Evolutionary conservation across 2,888 invertebrate genomes (phyloP), one percentile per base, ranked within the genome.

Genomic region (Sclerodermus sp.): DNA sequence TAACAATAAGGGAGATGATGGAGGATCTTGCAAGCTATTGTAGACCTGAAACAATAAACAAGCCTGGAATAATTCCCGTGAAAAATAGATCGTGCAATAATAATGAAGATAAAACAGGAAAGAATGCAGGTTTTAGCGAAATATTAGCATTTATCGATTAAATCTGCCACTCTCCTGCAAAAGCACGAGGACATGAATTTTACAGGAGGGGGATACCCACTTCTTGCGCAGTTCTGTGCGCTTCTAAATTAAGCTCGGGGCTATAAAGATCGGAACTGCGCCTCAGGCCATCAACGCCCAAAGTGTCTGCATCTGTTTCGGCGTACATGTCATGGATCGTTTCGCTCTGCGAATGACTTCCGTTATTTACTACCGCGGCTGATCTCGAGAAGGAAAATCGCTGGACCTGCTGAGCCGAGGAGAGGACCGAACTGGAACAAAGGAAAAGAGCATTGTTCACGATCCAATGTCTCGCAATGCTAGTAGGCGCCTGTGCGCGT

Each of bases 1-100:
- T 6, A 75, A 55, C 31, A 75, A 58, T 17, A 76, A 51, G 1
- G 77, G 75, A 9, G 77, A 74, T 12, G 75, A 66, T 12, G 76
- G 74, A 10, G 77, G 76, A 58, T 75, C 74, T 58, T 77, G 77
- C n/a, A 77, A 62, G 49, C 77, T 77, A 45, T 77, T 73, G 55
- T 73, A 77, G 12, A 77, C 77, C 77, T 77, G 42, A n/a, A 10
- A 6, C 13, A 34, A 17, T 14, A 18, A 45, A 42, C 8, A 29
- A 39, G 10, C 5, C 39, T 12, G 2, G 2, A 5, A 4, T 8
- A 42, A 42, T 8, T 13, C 34, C 10, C 3, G 6, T 34, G 13
- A 12, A 23, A 23, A 23, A 8, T 8, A 5, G 3, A 34, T 34
- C 12, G 13, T n/a, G 4, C 13, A 34, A n/a, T n/a, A n/a, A n/a